phyloP scores from a whole-genome alignment of 1,140 invertebrate genomes.

The Cyclargus thomasi region DNA sequence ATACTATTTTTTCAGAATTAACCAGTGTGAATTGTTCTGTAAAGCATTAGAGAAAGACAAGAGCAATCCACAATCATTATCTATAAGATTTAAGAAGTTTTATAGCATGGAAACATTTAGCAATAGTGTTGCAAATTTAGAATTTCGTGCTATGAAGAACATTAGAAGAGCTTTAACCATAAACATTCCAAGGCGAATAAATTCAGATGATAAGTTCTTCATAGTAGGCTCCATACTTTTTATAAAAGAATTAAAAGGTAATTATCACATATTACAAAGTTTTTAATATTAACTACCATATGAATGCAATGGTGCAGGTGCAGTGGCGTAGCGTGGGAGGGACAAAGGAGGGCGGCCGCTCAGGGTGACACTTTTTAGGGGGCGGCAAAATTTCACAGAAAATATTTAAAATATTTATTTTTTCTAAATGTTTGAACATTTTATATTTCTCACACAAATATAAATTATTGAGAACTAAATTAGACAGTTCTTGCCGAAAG shows the following conservation, averaged over 20 bases:
- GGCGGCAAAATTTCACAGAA: too few relatives aligned
- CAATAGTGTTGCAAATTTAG: constrained; percentile 50
- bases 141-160: constrained; percentile 56
- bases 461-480: too few relatives aligned
- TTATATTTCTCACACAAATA: too few relatives aligned
- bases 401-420: too few relatives aligned
- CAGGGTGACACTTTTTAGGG: too few relatives aligned
- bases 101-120: constrained; percentile 68
- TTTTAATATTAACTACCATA: too few relatives aligned
- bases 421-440: too few relatives aligned
- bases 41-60: constrained; percentile 80
- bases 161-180: constrained; percentile 50
- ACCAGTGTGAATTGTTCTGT: constrained; percentile 61
- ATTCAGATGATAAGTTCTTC: constrained; percentile 55
- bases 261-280: too few relatives aligned
- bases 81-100: constrained; percentile 80
- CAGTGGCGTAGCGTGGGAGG: too few relatives aligned
- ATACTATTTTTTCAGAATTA: constrained; percentile 48
- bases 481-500: too few relatives aligned
- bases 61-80: constrained; percentile 49
- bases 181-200: constrained; percentile 51
- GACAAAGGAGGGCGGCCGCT: too few relatives aligned
- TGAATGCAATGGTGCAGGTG: too few relatives aligned
- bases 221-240: constrained; percentile 61
- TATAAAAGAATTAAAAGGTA: constrained; percentile 67